These are phyloP conservation scores for Philhelius pedissequus DNA, from an alignment of 2,888 invertebrate species.

Conservation along the genomic window DNA sequence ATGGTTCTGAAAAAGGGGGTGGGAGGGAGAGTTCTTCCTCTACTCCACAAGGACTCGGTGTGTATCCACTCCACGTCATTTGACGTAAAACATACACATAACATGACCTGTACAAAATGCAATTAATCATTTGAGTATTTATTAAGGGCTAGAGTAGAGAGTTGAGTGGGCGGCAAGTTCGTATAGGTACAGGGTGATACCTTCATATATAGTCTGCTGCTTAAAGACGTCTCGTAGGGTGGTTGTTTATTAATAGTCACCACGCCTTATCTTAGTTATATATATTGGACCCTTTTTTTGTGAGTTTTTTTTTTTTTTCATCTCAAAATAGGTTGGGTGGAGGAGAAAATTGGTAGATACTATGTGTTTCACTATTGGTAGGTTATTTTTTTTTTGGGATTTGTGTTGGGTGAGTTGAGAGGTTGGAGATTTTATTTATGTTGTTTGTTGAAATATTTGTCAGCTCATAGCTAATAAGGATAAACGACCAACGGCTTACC, in stretches of 20 bases:
- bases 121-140: slow-evolving; percentile 65
- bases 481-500: slow-evolving; percentile 19
- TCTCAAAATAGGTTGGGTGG: neutral
- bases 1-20: too few relatives aligned
- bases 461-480: slow-evolving; percentile 14
- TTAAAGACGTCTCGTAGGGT: slow-evolving; percentile 1
- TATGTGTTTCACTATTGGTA: neutral
- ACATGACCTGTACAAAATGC: slow-evolving; percentile 68
- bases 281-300: slow-evolving; percentile 60
- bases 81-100: slow-evolving; percentile 64
- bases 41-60: neutral
- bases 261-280: slow-evolving; percentile 65
- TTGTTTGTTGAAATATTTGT: slow-evolving; percentile 19
- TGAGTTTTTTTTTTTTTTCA: neutral
- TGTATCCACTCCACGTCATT: slow-evolving; percentile 67
- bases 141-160: slow-evolving; percentile 22
- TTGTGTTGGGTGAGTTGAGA: neutral
- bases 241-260: slow-evolving; percentile 65
- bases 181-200: slow-evolving; percentile 4
- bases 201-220: neutral
- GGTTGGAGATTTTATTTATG: slow-evolving; percentile 17
- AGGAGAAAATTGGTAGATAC: neutral
- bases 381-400: neutral
- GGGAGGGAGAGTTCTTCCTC: slow-evolving; percentile 9
- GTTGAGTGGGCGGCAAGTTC: neutral